Conservation (phyloP, 2,113 vertebrate genomes). For the Melanocharis versteri region DNA sequence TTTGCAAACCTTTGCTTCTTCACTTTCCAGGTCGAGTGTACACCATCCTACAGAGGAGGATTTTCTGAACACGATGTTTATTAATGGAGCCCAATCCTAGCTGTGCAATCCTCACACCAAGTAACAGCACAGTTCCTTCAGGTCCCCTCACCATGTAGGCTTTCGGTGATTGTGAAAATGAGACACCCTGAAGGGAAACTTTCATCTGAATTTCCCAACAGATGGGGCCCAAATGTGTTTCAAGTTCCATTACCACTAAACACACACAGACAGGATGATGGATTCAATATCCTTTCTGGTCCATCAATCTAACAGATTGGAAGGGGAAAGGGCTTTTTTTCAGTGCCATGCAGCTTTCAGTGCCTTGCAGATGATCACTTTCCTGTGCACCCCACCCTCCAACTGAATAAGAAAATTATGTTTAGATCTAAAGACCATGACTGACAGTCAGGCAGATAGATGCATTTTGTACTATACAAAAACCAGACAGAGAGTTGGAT, state of each 20-base stretch:
- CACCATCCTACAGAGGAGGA: neutral
- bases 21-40: neutral
- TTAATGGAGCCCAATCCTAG: neutral
- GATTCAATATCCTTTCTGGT: neutral
- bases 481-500: neutral
- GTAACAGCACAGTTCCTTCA: neutral
- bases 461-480: neutral
- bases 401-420: neutral
- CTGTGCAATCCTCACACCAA: neutral
- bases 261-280: neutral
- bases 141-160: neutral
- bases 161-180: neutral
- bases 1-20: neutral
- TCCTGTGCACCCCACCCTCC: neutral
- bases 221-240: neutral
- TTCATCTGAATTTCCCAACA: neutral
- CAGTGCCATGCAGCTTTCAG: neutral
- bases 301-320: neutral
- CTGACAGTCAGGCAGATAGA: neutral
- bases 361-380: neutral
- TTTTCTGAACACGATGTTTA: neutral
- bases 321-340: neutral
- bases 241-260: neutral
- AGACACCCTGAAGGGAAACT: neutral
- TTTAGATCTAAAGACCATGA: neutral